phyloP scores from a whole-genome alignment of 2,888 invertebrate genomes.

The Tenthredo amoena region DNA sequence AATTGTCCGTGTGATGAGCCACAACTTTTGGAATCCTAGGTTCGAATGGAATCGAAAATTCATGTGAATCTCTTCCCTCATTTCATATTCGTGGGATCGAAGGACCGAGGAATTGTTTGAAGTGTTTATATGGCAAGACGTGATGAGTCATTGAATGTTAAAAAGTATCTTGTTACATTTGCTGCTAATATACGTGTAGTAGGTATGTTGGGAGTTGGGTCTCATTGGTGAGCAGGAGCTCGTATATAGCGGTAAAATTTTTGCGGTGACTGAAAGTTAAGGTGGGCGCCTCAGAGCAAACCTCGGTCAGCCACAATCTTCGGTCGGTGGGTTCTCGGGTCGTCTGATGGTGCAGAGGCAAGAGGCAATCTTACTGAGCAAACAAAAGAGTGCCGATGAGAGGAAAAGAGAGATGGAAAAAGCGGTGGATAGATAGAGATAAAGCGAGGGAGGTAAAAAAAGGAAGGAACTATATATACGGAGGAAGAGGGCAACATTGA shows the following conservation, averaged over 20 bases:
- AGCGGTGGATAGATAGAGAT: not conserved
- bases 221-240: not conserved
- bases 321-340: slow-evolving; percentile 69
- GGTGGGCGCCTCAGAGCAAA: slow-evolving; percentile 74
- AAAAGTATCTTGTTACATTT: slow-evolving; percentile 30
- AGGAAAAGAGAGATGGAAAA: slow-evolving; percentile 54
- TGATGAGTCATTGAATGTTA: not conserved
- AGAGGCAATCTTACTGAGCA: slow-evolving; percentile 73
- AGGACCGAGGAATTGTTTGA: not conserved
- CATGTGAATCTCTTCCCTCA: not conserved
- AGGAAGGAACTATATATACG: slow-evolving; percentile 53
- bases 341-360: slow-evolving; percentile 63
- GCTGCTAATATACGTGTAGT: not conserved
- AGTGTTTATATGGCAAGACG: not conserved
- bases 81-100: not conserved
- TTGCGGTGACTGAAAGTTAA: slow-evolving; percentile 72
- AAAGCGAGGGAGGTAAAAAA: slow-evolving; percentile 53
- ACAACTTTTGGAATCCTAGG: not conserved
- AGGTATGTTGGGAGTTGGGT: not conserved
- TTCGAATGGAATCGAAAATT: not conserved
- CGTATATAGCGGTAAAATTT: slow-evolving; percentile 64
- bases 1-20: not conserved
- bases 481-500: slow-evolving; percentile 64
- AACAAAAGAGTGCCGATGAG: slow-evolving; percentile 71
- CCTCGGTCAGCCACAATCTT: slow-evolving; percentile 76